These are phyloP conservation scores for Eufriesea mexicana DNA, from an alignment of 1,140 invertebrate genomes.

Conservation along the genomic window DNA sequence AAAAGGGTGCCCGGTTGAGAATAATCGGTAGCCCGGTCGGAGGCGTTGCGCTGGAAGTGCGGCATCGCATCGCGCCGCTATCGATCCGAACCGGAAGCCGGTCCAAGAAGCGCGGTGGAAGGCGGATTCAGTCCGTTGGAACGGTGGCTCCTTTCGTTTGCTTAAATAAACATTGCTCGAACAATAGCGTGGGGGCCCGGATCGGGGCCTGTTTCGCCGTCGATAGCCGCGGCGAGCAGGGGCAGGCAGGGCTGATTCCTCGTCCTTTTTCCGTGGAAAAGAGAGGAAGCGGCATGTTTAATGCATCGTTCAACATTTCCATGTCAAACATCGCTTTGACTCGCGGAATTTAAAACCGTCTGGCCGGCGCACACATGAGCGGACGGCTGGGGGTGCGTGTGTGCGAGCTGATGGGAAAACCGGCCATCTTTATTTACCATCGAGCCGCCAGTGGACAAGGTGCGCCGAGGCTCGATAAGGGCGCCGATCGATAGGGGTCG, in stretches of 20 bases:
- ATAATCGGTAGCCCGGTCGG: background rate
- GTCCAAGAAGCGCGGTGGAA: slow-evolving; percentile 49
- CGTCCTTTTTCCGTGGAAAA: slow-evolving; percentile 54
- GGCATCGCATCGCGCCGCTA: slow-evolving; percentile 44
- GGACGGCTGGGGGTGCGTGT: slow-evolving; percentile 12
- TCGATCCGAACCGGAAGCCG: slow-evolving; percentile 66
- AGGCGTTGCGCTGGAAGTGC: slow-evolving; percentile 17
- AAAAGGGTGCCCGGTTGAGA: background rate
- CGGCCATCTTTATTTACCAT: slow-evolving; percentile 71
- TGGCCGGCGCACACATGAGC: slow-evolving; percentile 41
- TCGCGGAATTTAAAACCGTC: slow-evolving; percentile 81
- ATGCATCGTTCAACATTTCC: slow-evolving; percentile 82
- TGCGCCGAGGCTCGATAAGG: slow-evolving; percentile 47
- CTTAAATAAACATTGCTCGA: slow-evolving; percentile 79
- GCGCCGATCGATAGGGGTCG: slow-evolving; percentile 64
- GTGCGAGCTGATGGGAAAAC: slow-evolving; percentile 54
- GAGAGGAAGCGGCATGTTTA: slow-evolving; percentile 78
- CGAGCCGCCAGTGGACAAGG: slow-evolving; percentile 47
- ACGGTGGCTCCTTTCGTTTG: slow-evolving; percentile 74
- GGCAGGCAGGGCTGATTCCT: slow-evolving; percentile 15
- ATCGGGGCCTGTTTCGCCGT: slow-evolving; percentile 32
- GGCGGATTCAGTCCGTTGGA: slow-evolving; percentile 53
- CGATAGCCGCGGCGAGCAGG: background rate
- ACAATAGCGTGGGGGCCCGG: slow-evolving; percentile 65
- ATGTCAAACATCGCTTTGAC: slow-evolving; percentile 83